A percentile compares a stretch with the other conserved stretches of the same genome.
These are phyloP conservation scores for Zaprionus nigranus DNA, from an alignment of 1,140 invertebrate species.

Conservation along the genomic window DNA sequence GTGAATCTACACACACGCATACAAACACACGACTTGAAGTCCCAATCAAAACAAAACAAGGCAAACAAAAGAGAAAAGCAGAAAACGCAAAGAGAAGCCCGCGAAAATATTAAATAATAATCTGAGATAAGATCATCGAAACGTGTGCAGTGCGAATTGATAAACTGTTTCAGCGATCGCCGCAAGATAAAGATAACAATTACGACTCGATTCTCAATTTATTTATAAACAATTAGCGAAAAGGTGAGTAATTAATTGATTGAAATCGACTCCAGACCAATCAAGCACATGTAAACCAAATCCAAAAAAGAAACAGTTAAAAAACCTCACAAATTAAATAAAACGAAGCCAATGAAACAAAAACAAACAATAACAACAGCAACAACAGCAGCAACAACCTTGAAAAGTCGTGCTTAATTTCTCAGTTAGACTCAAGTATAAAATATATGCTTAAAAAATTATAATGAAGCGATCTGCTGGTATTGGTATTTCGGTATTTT, in stretches of 20 bases:
- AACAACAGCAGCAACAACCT: constrained; percentile 48
- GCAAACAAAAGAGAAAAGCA: constrained; percentile 44
- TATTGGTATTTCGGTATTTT: constrained; percentile 25
- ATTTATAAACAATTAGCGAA: constrained; percentile 34
- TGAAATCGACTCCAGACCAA: constrained; percentile 36
- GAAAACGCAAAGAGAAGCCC: neutral
- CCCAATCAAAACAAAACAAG: constrained; percentile 33
- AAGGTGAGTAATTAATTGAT: constrained; percentile 68
- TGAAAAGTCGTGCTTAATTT: constrained; percentile 82
- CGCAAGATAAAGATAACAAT: neutral
- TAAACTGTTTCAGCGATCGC: neutral
- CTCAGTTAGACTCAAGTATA: constrained; percentile 75
- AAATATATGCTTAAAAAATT: constrained; percentile 78
- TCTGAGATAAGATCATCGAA: neutral
- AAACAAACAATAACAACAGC: constrained; percentile 57
- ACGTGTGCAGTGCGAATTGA: neutral
- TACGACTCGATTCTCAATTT: constrained; percentile 24
- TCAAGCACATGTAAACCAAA: constrained; percentile 37
- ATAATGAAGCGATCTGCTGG: constrained; percentile 63
- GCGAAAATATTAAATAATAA: constrained; percentile 1
- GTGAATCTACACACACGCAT: constrained; percentile 51
- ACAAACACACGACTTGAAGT: too few species aligned
- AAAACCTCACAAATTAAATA: constrained; percentile 63
- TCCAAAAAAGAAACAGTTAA: constrained; percentile 36
- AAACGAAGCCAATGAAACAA: constrained; percentile 61